A percentile compares a stretch with the other conserved stretches of the same genome.
phyloP scores from a whole-genome alignment of 2,888 invertebrate species.

The Matsumyia berberina region DNA sequence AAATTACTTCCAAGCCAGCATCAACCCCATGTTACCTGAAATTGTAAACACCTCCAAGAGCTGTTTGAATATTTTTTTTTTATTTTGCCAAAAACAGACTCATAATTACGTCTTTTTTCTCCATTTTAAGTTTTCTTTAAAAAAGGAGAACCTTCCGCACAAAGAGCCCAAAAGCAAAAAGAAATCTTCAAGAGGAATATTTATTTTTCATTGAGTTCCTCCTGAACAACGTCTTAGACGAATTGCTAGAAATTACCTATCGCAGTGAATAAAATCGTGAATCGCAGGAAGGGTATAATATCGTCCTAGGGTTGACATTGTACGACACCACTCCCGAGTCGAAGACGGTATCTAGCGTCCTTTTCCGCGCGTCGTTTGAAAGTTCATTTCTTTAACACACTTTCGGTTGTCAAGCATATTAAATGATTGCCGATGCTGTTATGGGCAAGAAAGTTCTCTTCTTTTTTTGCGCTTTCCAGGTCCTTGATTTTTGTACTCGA shows the following conservation, averaged over 20 bases:
- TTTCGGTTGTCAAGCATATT: constrained; percentile 75
- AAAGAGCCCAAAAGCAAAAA: neutral
- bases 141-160: neutral
- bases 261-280: constrained; percentile 28
- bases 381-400: constrained; percentile 73
- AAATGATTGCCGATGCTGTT: constrained; percentile 65
- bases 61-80: no score
- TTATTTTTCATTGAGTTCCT: constrained; percentile 41
- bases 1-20: no score
- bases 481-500: constrained; percentile 48
- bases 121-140: neutral
- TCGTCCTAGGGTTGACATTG: constrained; percentile 40
- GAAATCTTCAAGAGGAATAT: neutral
- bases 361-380: constrained; percentile 44
- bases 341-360: neutral
- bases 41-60: no score
- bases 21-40: no score
- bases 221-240: constrained; percentile 43
- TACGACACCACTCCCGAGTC: constrained; percentile 41
- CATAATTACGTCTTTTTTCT: neutral
- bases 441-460: constrained; percentile 34
- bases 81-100: no score
- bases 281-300: constrained; percentile 26
- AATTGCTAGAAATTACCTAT: constrained; percentile 71
- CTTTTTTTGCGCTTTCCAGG: constrained; percentile 14